Conservation (phyloP, 2,797 vertebrate genomes). For the Manis javanica region DNA sequence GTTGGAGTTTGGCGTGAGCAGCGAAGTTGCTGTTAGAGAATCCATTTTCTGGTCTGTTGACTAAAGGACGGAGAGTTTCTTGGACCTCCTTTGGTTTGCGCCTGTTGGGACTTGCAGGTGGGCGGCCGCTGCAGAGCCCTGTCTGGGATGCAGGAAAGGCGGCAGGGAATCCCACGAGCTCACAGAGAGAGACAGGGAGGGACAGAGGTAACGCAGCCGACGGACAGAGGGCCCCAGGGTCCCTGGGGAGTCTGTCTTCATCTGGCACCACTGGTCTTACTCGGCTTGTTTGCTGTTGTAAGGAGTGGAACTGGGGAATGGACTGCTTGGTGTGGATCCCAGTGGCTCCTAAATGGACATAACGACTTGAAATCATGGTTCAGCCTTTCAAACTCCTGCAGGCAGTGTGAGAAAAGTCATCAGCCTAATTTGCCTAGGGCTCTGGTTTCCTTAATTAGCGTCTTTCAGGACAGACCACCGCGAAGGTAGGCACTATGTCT, state of each 20-base stretch:
- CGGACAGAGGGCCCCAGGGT: rapidly evolving
- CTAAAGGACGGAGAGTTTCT: neutral
- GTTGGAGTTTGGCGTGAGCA: neutral
- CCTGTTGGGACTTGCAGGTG: neutral
- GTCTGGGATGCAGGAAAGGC: neutral
- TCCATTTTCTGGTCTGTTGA: neutral
- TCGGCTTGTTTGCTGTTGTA: no score
- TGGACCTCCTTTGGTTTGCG: neutral
- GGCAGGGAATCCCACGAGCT: no score
- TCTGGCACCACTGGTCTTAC: neutral
- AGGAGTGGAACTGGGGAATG: neutral
- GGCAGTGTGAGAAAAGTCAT: no score
- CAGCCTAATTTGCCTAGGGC: no score
- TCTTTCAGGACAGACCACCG: rapidly evolving
- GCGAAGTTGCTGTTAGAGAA: neutral
- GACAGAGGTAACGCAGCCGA: neutral
- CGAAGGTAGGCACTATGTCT: neutral
- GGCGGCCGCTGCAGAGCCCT: neutral
- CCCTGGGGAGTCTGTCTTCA: no score
- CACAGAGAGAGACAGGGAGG: neutral
- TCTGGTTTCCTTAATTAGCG: neutral
- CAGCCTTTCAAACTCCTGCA: neutral
- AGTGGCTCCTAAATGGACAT: neutral
- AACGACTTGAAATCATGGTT: neutral
- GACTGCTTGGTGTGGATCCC: neutral